phyloP scores from a whole-genome alignment of 2,113 vertebrate genomes.

The Rhizomys pruinosus region DNA sequence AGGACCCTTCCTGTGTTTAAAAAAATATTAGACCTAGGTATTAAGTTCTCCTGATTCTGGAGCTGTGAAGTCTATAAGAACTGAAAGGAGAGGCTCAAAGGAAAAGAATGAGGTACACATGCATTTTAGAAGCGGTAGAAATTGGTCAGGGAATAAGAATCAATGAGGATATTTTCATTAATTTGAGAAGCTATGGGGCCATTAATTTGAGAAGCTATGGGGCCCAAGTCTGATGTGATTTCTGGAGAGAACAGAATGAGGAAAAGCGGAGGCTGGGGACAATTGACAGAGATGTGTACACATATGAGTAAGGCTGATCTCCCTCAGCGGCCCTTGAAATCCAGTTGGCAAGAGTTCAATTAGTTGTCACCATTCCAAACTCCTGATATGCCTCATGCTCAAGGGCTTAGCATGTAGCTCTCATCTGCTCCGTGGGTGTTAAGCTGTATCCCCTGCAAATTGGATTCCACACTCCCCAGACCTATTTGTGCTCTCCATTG shows the following conservation, averaged over 20 bases:
- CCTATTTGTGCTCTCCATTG: background rate
- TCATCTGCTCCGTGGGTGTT: background rate
- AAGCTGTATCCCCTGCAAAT: background rate
- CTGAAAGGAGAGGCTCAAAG: background rate
- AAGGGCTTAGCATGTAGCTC: background rate
- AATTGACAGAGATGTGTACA: background rate
- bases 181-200: background rate
- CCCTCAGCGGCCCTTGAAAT: background rate
- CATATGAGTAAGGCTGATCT: background rate
- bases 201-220: background rate
- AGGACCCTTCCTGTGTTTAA: background rate
- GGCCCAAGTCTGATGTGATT: background rate
- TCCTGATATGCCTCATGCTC: background rate
- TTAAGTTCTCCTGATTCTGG: background rate
- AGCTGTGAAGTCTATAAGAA: background rate
- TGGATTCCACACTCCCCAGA: background rate
- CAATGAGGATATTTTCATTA: background rate
- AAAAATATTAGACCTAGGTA: background rate
- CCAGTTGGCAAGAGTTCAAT: background rate
- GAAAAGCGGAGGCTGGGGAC: background rate
- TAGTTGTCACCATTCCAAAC: background rate
- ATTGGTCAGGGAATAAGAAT: background rate
- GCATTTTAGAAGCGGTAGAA: background rate
- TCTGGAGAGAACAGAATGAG: background rate
- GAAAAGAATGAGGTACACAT: background rate